Conservation (phyloP, 2,113 vertebrate species). For the Nycticryphes semicollaris region DNA sequence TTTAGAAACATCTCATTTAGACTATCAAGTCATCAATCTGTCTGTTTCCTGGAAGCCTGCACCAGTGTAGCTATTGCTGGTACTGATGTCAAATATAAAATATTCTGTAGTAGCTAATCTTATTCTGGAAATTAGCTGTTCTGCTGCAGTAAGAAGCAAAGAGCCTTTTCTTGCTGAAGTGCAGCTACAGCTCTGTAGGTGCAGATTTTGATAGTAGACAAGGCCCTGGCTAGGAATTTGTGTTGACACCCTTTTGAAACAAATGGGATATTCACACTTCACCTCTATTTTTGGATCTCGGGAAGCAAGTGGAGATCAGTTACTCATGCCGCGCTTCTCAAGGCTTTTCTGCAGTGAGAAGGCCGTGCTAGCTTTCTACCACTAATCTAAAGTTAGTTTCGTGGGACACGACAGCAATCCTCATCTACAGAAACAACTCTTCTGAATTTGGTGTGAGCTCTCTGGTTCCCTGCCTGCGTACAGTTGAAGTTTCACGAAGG, state of each 20-base stretch:
- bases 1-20: background rate
- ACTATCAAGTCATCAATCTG: background rate
- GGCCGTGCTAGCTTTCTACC: background rate
- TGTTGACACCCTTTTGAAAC: slow-evolving; percentile 26
- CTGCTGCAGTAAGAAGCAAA: background rate
- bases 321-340: background rate
- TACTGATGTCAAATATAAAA: background rate
- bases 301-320: slow-evolving; percentile 23
- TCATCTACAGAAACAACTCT: background rate
- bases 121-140: background rate
- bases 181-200: background rate
- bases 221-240: background rate
- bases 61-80: background rate
- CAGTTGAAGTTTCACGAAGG: background rate
- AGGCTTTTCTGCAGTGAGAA: slow-evolving; percentile 23
- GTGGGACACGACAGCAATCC: background rate
- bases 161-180: background rate
- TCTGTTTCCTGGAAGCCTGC: background rate
- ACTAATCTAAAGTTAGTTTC: background rate
- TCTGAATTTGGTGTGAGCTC: background rate
- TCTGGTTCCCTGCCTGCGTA: background rate
- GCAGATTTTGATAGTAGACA: background rate
- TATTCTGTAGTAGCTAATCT: background rate
- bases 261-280: slow-evolving; percentile 51
- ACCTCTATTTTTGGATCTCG: slow-evolving; percentile 50